Percentiles rank a stretch among this genome's conserved stretches.
Evolutionary conservation across 1,140 invertebrate genomes (phyloP).

Genomic region (Cepaea nemoralis): DNA sequence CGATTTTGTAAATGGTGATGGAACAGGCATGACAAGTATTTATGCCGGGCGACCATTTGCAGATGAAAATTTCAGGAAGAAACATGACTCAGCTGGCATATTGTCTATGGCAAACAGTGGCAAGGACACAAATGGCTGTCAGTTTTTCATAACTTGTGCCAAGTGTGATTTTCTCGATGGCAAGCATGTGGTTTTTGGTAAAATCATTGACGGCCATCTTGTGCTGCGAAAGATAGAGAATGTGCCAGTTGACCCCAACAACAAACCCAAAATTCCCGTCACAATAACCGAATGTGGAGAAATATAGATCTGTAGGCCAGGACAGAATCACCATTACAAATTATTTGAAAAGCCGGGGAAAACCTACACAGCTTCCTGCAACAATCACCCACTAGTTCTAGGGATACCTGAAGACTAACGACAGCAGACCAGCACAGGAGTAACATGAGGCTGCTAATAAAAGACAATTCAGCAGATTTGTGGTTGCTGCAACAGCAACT

Average conservation of each 20-base stretch:
- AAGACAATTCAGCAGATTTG: too few species aligned
- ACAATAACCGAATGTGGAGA: constrained; percentile 96
- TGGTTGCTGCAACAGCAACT: too few species aligned
- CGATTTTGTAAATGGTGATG: constrained; percentile 98
- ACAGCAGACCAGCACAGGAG: too few species aligned
- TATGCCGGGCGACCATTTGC: constrained; percentile 96
- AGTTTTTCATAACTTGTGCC: constrained; percentile 87
- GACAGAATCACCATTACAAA: too few species aligned
- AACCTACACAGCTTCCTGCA: too few species aligned
- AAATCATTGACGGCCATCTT: constrained; percentile 92
- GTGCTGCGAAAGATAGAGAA: constrained; percentile 98
- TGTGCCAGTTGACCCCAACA: constrained; percentile 98
- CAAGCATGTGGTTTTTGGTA: constrained; percentile 99
- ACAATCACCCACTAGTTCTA: too few species aligned
- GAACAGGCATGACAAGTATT: constrained; percentile 97
- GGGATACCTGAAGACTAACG: too few species aligned
- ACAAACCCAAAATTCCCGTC: constrained; percentile 98
- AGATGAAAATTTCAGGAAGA: constrained; percentile 97
- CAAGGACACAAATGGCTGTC: constrained; percentile 98
- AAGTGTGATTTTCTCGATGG: constrained; percentile 90
- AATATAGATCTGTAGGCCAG: constrained; percentile 87
- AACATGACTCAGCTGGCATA: constrained; percentile 94
- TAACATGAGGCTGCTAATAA: too few species aligned
- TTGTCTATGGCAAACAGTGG: constrained; percentile 99
- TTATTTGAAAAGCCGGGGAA: too few species aligned